Base-by-base conservation (phyloP, 1,140 invertebrate species). In the Apolygus lucorum region DNA sequence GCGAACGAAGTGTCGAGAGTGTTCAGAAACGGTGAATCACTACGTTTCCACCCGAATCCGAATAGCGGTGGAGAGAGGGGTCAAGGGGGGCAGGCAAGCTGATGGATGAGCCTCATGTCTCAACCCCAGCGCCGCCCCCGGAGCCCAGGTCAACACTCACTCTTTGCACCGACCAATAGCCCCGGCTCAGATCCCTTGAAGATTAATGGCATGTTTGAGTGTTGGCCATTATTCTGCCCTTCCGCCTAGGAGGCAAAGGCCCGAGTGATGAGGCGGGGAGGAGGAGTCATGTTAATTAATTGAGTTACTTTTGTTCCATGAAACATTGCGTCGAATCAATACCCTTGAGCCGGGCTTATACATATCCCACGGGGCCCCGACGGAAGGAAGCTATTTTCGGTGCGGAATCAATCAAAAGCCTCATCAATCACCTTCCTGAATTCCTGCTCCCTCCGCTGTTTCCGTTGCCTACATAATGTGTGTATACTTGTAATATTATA, bases 141-240 rank as follows among this genome's bases (percentile, higher is more conserved):
- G 13, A n/a, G n/a, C n/a, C n/a, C 22, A 13, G 22, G 11, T 59
- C 13, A 59, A 59, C 54, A 59, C 54, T 24, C 11, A 59, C 54
- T 11, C 54, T 59, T 59, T 59, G 54, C 54, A 24, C 54, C 54
- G 22, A 59, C 54, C 54, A 24, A 59, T 59, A 59, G 54, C 54
- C 22, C 54, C 34, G 17, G 34, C 34, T 42, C 4, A 17, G 4
- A 17, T 59, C 54, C 54, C 54, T 4, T 59, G 11, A 59, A 59
- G 54, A 59, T 59, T 59, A 59, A 59, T 59, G 54, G 54, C 54
- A 4, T 24, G 54, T 59, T 59, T 59, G 54, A 59, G 54, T 24
- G 54, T 59, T 14, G 54, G 54, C 54, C 22, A 59, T 59, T 59
- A 11, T 59, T 59, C 54, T 59, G 54, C 54, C 54, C 54, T 59